Base-by-base conservation (phyloP, 2,113 vertebrate genomes). In the Hypomesus transpacificus region DNA sequence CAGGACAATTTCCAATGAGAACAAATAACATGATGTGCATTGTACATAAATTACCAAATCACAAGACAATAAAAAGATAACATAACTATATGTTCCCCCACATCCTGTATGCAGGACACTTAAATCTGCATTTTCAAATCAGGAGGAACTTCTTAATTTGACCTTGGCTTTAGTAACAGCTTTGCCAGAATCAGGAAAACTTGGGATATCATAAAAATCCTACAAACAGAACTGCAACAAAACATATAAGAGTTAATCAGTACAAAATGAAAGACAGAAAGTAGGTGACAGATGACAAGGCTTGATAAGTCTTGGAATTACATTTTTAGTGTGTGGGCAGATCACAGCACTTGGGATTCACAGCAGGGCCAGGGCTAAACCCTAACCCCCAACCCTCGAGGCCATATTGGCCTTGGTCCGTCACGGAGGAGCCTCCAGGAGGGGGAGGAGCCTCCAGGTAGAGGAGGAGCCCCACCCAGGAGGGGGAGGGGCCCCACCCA, bases 281-380 rank as follows among this genome's bases (percentile, higher is more conserved):
- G 82, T 87, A 86, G 83, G 83, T 84, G 69, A 88, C 83, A 89
- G 89, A 93, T 84, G 86, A 87, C 96, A 95, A 97, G 96, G 95
- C 94, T 95, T 90, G 84, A 89, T 89, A 87, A 90, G 84, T 89
- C 90, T 88, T 91, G 85, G 89, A 92, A 87, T 80, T 84, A 74
- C 52, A 67, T 54, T 54, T 72, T 64, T 71, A 69, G 79, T 63
- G 18, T 79, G 76, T 73, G 82, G 84, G 80, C 72, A 78, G 82
- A 58, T 70, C 69, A 63, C 73, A 69, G 86, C 81, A 77, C 84
- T 78, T 68, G 68, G 71, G 53, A 66, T 68, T 81, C 82, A 63
- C 39, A 75, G 84, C 39, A 66, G 75, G 72, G 70, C 68, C 68
- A 71, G 54, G 76, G 39, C 39, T 46, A 8, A 46, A 46, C 39